Evolutionary conservation across 2,888 invertebrate species (phyloP), one percentile per base, ranked within the genome.

Genomic region (Plebejus anna): DNA sequence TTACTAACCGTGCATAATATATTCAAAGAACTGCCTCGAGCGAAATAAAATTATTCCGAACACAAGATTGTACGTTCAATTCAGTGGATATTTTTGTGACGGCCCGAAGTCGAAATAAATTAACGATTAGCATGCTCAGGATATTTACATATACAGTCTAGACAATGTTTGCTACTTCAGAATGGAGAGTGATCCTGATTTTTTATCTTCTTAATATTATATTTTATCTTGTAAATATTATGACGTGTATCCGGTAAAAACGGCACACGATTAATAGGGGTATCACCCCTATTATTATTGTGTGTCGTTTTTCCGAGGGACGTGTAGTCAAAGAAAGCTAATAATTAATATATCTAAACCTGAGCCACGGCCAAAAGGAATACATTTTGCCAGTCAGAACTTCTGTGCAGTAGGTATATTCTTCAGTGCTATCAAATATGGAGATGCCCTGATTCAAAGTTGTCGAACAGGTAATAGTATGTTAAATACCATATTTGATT

Each of bases 61-160:
- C 66, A 66, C 6, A 66, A 66, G 32, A 66, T 36, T 36, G 32
- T 66, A 36, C 11, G 32, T 66, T 66, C 32, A 66, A 66, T 66
- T 66, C 13, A 32, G 2, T 66, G 66, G 4, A 66, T 66, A 66
- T 66, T 66, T 36, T 66, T 36, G 66, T 66, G 66, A 66, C 66
- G 66, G 61, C 32, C 42, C 5, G 13, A 32, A 13, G 66, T 32
- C 32, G 32, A 66, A 66, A 66, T 32, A 66, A 66, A 66, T 66
- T 66, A 36, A 36, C 66, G 28, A 61, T 28, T 11, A 59, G 22
- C 2, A 61, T 61, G 61, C 11, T 61, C 61, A 28, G 61, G 11
- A 61, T 11, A 61, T 61, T 61, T 61, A 28, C 9, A 61, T 4
- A 11, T 22, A 59, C 59, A 28, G 11, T 61, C 61, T 61, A 61